Evolutionary conservation across 2,113 vertebrate genomes (phyloP).

Genomic region (Pteropus alecto): DNA sequence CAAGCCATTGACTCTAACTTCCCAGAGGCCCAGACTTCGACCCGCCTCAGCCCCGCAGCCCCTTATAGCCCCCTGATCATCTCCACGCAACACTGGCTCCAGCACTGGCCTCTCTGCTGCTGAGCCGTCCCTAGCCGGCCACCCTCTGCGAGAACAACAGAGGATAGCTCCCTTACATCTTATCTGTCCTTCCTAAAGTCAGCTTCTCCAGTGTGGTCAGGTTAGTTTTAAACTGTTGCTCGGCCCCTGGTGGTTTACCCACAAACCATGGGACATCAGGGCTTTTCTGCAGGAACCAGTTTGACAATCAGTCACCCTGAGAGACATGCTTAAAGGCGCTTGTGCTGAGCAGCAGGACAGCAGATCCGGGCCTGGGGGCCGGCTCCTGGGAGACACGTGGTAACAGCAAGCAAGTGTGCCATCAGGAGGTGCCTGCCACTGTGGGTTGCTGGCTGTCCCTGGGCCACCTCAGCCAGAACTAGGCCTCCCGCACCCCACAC

Average conservation of each 20-base stretch:
- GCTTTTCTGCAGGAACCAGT: not conserved
- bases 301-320: not conserved
- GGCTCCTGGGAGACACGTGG: not conserved
- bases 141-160: not conserved
- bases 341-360: not conserved
- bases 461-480: not conserved
- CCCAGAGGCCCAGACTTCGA: not conserved
- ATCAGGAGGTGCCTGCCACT: not conserved
- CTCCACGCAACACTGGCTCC: too few relatives aligned
- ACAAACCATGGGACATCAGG: not conserved
- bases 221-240: not conserved
- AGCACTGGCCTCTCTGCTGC: not conserved
- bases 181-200: not conserved
- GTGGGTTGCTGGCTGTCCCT: rapidly evolving
- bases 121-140: not conserved
- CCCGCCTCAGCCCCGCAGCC: rapidly evolving
- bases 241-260: not conserved
- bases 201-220: not conserved
- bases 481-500: not conserved
- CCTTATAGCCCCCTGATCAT: too few relatives aligned
- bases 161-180: not conserved
- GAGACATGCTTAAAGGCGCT: not conserved
- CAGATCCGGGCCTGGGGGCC: not conserved
- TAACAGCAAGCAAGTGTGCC: rapidly evolving
- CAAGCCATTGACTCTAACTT: not conserved